These are phyloP conservation scores for Antedon bifida DNA, from an alignment of 35 echinoderm and acorn worm species.

Conservation along the genomic window DNA sequence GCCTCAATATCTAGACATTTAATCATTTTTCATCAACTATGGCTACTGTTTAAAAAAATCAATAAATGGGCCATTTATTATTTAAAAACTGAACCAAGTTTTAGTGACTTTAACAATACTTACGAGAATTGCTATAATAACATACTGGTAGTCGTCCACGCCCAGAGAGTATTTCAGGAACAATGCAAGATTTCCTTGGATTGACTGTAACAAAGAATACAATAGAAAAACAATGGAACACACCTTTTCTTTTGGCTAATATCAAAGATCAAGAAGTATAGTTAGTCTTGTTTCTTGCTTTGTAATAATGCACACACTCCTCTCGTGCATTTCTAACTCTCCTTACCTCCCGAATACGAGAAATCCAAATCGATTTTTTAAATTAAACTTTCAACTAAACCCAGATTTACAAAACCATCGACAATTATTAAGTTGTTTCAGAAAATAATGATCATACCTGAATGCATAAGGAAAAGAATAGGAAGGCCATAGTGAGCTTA, in stretches of 20 bases:
- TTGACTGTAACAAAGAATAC: constrained; percentile 25
- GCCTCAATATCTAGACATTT: no score
- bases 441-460: constrained; percentile 25
- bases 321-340: no score
- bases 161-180: constrained; percentile 55
- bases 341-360: no score
- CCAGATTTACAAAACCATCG: no score
- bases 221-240: neutral
- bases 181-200: constrained; percentile 84
- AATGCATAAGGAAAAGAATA: constrained; percentile 20
- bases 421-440: no score
- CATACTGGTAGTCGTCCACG: constrained; percentile 51
- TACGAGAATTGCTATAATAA: constrained; percentile 69
- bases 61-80: no score
- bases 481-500: constrained; percentile 20
- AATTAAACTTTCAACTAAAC: no score
- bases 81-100: no score
- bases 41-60: no score
- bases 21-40: no score
- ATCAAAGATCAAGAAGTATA: neutral
- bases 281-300: neutral
- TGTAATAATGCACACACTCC: neutral
- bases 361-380: no score
- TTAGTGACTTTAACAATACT: no score
- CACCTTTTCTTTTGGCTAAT: neutral